Base-by-base conservation (phyloP, 1,140 invertebrate species). In the Drosophila setifemur region DNA sequence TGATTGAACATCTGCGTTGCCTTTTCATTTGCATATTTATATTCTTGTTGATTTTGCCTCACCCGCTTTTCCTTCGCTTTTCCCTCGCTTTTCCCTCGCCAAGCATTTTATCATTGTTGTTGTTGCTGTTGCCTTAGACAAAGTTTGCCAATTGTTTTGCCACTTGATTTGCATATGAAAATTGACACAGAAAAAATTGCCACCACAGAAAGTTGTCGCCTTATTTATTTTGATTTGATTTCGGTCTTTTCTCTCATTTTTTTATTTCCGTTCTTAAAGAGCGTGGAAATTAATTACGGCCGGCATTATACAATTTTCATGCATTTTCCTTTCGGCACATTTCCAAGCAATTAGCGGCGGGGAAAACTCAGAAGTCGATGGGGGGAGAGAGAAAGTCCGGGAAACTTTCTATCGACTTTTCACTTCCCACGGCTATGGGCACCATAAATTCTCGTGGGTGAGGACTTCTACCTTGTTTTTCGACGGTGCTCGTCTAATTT, bases 1-100 rank as follows among this genome's bases (percentile, higher is more conserved):
- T 76, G 45, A 54, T 60, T 60, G 71, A 69, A 57, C 75, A 79
- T 72, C 74, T 78, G 75, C 52, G 66, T 44, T 49, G 25, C 54
- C 70, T 63, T 79, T 78, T 79, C 75, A 78, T 78, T 78, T 78
- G 75, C 75, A 78, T 78, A 69, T 78, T 63, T 79, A 78, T 78
- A 73, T 79, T 79, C 64, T 78, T 78, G 73, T 76, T 71, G 60
- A 47, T 64, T 64, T 48, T 49, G 14, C 60, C 40, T 23, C 31
- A 7, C 9, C 31, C 40, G 18, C 21, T 31, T 8, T 53, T 55
- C 8, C 39, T 14, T 16, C 9, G 1, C 8, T 28, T 18, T 28
- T 16, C 25, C 19, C n/a, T 3, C 2, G 14, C n/a, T 18, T 40
- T 43, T 5, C 1, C 12, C 16, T 0, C 0, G 2, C 29, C 8